Evolutionary conservation across 2,113 vertebrate species (phyloP).

Genomic region (Accipiter virgatus): DNA sequence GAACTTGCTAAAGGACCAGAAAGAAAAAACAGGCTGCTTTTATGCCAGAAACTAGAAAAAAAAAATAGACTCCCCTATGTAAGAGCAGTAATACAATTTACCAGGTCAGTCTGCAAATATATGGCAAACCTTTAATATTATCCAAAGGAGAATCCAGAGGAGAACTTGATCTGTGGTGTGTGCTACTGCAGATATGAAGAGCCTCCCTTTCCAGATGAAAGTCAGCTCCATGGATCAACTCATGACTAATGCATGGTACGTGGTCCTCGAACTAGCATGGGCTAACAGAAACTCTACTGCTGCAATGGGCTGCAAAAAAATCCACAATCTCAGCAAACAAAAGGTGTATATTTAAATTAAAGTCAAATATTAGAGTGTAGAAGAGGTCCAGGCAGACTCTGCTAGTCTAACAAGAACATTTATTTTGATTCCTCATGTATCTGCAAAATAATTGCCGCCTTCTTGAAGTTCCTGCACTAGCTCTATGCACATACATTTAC

Average conservation of each 20-base stretch:
- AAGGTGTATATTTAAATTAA: conserved; percentile 35
- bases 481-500: neutral
- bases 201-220: neutral
- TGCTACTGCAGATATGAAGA: neutral
- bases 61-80: neutral
- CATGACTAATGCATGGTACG: neutral
- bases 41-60: neutral
- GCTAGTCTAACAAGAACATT: conserved; percentile 38
- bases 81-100: neutral
- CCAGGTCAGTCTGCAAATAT: neutral
- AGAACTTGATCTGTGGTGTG: neutral
- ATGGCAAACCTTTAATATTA: neutral
- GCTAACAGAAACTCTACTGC: neutral
- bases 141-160: neutral
- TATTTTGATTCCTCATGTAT: conserved; percentile 31
- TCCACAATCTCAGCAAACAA: neutral
- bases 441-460: conserved; percentile 25
- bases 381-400: neutral
- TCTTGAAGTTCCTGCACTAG: neutral
- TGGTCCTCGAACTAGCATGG: neutral
- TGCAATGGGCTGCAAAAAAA: neutral
- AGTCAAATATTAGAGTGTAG: conserved; percentile 39
- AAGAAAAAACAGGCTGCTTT: neutral
- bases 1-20: neutral
- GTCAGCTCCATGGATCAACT: neutral